Evolutionary conservation across 2,113 vertebrate species (phyloP).

Genomic region (Synodontis membranacea): DNA sequence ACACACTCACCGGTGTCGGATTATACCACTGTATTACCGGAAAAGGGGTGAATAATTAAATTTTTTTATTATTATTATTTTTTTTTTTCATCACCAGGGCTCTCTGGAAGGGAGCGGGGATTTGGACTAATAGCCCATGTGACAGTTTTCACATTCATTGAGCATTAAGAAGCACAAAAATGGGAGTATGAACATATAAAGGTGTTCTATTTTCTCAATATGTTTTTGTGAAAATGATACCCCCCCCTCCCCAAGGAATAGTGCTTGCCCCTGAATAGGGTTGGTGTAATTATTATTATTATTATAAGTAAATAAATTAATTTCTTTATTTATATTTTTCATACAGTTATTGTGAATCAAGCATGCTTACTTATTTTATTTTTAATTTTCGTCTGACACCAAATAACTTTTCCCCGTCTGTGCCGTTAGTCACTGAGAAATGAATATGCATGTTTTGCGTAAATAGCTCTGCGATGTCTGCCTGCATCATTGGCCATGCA

Average conservation of each 20-base stretch:
- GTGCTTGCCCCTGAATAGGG: background rate
- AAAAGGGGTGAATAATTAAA: background rate
- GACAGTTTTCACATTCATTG: background rate
- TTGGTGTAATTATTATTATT: background rate
- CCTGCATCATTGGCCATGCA: background rate
- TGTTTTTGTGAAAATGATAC: no score
- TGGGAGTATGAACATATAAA: no score
- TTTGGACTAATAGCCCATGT: background rate
- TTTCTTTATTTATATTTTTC: no score
- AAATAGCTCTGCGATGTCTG: background rate
- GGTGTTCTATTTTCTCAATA: background rate
- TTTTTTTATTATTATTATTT: no score
- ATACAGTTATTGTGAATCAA: background rate
- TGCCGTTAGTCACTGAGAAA: constrained; percentile 5
- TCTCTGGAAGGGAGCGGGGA: background rate
- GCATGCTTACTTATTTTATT: background rate
- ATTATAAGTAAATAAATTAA: no score
- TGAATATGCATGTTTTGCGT: constrained; percentile 8
- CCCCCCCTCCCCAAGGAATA: no score
- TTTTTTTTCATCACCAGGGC: background rate
- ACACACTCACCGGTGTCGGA: constrained; percentile 15
- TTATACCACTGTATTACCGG: constrained; percentile 30
- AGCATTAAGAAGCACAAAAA: background rate
- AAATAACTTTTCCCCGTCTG: no score
- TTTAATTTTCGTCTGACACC: background rate